Evolutionary conservation across 2,113 vertebrate genomes (phyloP).

Genomic region (Pluvialis apricaria): DNA sequence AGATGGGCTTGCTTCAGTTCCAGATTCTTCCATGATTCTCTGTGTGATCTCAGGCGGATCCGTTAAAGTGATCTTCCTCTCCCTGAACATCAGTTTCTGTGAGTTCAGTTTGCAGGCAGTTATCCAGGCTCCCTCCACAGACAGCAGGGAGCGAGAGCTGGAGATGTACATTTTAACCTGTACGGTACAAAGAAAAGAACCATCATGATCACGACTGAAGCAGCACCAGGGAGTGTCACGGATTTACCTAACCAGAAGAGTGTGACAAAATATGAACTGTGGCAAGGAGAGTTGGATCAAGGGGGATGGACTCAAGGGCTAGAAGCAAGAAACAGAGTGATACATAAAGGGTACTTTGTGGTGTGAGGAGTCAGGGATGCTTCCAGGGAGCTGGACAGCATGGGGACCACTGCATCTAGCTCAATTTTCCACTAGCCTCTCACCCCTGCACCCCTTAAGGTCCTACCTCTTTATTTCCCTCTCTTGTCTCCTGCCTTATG

Average conservation of each 20-base stretch:
- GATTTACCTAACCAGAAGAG: background rate
- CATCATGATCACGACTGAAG: fast-evolving
- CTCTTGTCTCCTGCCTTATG: background rate
- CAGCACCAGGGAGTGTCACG: fast-evolving
- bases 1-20: background rate
- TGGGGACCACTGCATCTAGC: background rate
- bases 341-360: background rate
- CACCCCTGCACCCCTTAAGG: background rate
- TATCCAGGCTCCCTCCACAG: background rate
- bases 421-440: background rate
- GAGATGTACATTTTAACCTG: background rate
- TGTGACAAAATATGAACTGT: background rate
- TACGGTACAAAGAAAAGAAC: background rate
- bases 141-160: background rate
- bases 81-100: background rate
- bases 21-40: background rate
- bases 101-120: background rate
- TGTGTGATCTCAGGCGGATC: background rate
- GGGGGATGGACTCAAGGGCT: background rate
- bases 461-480: background rate
- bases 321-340: background rate
- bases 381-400: background rate
- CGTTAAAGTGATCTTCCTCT: background rate
- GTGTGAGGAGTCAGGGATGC: background rate
- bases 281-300: background rate